Evolutionary conservation across 2,113 vertebrate species (phyloP), one percentile per base, ranked within the genome.

Genomic region (Periophthalmus modestus): DNA sequence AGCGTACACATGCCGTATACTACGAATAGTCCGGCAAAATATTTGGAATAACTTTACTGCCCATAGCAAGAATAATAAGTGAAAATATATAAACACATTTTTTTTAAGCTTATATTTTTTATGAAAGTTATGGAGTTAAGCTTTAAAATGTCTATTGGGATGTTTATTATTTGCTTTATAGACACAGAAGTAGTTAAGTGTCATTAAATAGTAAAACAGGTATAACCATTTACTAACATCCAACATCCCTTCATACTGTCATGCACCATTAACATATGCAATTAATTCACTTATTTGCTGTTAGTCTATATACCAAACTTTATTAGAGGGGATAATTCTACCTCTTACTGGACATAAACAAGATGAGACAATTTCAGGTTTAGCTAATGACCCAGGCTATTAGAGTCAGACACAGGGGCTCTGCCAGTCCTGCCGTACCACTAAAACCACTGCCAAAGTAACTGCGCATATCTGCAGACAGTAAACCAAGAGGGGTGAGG

Each of bases 371-470:
- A 74, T 72, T 77, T 85, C 66, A 78, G 76, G 82, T 82, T 91
- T 73, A 86, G 80, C 79, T 88, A 92, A 90, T 89, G 75, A 82
- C 80, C 78, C 52, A 78, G 75, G 77, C 78, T 74, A 84, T 85
- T 79, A 80, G 80, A 87, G 82, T 72, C 85, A 90, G 86, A 87
- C 88, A 72, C 61, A 70, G 65, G 62, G 81, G 59, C 71, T 78
- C 74, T 81, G 78, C 80, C 77, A 85, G 75, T 74, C 71, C 68
- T 59, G 74, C 72, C 75, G 58, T 72, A 83, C 75, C 75, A 74
- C 78, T 19, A 52, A 74, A 63, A 33, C 2, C 39, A 77, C 72
- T 83, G 82, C 59, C 79, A 76, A 86, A 71, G n/a, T n/a, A 79
- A 70, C 57, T 61, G 67, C 77, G 71, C 39, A 59, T 47, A 85